Evolutionary conservation across 2,797 vertebrate species (phyloP), one percentile per base, ranked within the genome.

Genomic region (Intellagama lesueurii): DNA sequence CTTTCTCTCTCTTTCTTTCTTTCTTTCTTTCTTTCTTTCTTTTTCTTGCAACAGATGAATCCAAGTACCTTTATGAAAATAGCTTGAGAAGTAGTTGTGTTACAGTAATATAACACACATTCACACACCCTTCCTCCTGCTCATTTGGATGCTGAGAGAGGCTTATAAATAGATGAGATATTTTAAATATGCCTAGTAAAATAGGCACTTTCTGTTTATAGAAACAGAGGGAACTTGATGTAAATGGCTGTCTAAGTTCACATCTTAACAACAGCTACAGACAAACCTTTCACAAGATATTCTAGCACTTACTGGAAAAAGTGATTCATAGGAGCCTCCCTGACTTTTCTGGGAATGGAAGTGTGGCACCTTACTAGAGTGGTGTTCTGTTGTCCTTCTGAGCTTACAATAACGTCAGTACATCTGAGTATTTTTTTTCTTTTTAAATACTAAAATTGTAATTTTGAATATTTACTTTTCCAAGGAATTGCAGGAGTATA

Each of bases 111-210:
- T 70, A 78, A 30, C 56, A 28, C 47, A 85, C 49, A 69, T 12
- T 81, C 52, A 72, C 12, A 70, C 32, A 75, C 32, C 73, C 19
- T 75, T 19, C 40, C 40, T 35, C 19, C 1, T 7, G 17, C 9
- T 52, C 7, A n/a, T 76, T 44, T 72, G 68, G 24, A 85, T 14
- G 12, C 26, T 75, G 35, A 66, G 35, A 49, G 44, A 68, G 16
- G 2, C 24, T 76, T 86, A 81, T 89, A 85, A 89, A 79, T 81
- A 89, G 70, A 70, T 40, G 47, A n/a, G 66, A 9, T 32, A 14
- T 66, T 86, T 64, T 68, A 86, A 77, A 86, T 86, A 81, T 76
- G 44, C 2, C 32, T 66, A 56, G 70, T 75, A 81, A 78, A 77
- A 52, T 5, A 47, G 7, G 32, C 11, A 68, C 5, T 44, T 68